phyloP scores from a whole-genome alignment of 2,888 invertebrate genomes.

The Hirtodrosophila confusa region DNA sequence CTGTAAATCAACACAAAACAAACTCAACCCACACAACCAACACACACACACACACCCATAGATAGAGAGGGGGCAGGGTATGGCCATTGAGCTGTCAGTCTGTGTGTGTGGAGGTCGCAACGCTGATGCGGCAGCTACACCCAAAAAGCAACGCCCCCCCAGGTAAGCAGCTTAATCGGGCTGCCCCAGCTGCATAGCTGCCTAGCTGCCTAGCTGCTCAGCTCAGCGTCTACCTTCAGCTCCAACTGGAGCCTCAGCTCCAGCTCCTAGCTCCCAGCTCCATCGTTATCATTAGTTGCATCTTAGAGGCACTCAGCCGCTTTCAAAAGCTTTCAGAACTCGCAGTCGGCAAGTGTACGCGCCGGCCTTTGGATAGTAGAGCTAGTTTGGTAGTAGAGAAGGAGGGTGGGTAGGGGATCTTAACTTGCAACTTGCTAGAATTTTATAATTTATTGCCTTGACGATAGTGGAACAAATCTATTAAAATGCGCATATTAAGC shows the following conservation, averaged over 20 bases:
- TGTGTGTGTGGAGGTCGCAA: slow-evolving; percentile 37
- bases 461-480: slow-evolving; percentile 81
- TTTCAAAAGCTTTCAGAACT: slow-evolving; percentile 72
- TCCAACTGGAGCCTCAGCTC: slow-evolving; percentile 22
- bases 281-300: slow-evolving; percentile 78
- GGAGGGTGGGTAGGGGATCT: neutral
- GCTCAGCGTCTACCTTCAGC: slow-evolving; percentile 1
- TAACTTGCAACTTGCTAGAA: slow-evolving; percentile 29
- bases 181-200: neutral
- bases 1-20: slow-evolving; percentile 74
- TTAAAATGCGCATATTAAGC: slow-evolving; percentile 81
- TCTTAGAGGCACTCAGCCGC: slow-evolving; percentile 79
- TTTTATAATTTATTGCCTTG: slow-evolving; percentile 79
- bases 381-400: neutral
- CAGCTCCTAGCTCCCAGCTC: slow-evolving; percentile 14
- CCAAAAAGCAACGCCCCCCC: slow-evolving; percentile 74
- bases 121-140: slow-evolving; percentile 75
- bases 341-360: slow-evolving; percentile 45
- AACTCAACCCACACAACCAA: slow-evolving; percentile 67
- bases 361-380: neutral
- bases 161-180: slow-evolving; percentile 78
- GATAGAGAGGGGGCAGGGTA: slow-evolving; percentile 17
- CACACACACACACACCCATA: slow-evolving; percentile 15
- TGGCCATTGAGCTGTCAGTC: slow-evolving; percentile 73
- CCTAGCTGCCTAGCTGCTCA: neutral